A percentile compares a stretch with the other conserved stretches of the same genome.
These are phyloP conservation scores for Entomobrya multifasciata DNA, from an alignment of 2,888 invertebrate species.

Conservation along the genomic window DNA sequence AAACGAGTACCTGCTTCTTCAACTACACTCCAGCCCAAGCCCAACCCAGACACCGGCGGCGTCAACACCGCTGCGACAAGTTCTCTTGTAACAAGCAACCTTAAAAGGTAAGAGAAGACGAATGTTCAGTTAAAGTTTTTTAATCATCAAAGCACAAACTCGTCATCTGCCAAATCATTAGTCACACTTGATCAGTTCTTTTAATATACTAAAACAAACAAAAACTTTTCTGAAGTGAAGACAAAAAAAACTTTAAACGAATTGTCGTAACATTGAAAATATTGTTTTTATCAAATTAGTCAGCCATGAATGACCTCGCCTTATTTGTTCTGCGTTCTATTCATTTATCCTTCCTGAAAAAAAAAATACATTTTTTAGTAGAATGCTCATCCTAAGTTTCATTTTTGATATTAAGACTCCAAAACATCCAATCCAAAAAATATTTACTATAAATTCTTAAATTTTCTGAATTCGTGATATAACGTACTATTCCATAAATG, in stretches of 20 bases:
- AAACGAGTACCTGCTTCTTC: not conserved
- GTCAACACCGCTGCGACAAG: no score
- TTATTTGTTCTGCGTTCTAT: not conserved
- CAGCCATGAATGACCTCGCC: not conserved
- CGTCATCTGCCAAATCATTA: not conserved
- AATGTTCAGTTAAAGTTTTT: not conserved
- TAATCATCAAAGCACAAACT: conserved; percentile 7
- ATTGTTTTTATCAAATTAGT: conserved; percentile 1
- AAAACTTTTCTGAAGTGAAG: not conserved
- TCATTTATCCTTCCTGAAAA: not conserved
- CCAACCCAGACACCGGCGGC: no score
- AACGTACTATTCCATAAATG: no score
- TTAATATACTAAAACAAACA: conserved; percentile 1
- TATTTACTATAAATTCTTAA: no score
- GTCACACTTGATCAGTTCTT: not conserved
- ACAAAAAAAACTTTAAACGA: not conserved
- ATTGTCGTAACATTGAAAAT: not conserved
- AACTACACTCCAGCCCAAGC: no score
- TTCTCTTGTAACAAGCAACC: no score
- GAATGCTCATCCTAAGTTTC: no score
- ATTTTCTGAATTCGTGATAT: no score
- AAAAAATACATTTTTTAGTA: no score
- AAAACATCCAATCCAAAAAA: no score
- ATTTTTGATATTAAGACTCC: no score
- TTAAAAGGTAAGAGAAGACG: conserved; percentile 2